Conservation (phyloP, 2,888 invertebrate species). For the Thymelicus acteon region DNA sequence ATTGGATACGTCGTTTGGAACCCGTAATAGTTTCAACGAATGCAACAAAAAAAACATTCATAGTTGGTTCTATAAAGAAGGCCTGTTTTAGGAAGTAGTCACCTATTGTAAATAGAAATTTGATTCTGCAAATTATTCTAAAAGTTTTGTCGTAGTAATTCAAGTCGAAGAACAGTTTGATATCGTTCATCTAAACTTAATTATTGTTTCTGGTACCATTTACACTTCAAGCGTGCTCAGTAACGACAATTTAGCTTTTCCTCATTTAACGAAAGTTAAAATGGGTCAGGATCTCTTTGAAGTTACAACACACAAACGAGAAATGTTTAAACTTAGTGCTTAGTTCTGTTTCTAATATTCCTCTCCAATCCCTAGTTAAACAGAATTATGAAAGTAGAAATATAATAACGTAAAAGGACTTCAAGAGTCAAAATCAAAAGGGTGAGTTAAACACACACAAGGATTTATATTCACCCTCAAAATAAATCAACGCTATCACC, state of each 20-base stretch:
- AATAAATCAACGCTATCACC: too few species aligned
- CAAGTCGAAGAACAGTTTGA: neutral
- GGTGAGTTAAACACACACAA: too few species aligned
- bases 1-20: too few species aligned
- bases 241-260: neutral
- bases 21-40: too few species aligned
- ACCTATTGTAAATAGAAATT: too few species aligned
- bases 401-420: neutral
- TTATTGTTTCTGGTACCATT: neutral
- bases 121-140: neutral
- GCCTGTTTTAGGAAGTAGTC: too few species aligned
- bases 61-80: too few species aligned
- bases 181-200: neutral
- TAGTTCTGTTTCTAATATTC: neutral
- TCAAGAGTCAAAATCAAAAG: too few species aligned
- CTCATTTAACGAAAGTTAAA: neutral
- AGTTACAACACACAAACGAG: neutral
- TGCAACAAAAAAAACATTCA: too few species aligned
- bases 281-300: conserved; percentile 1
- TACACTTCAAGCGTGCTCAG: too few species aligned
- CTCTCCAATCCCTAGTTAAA: neutral
- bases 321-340: neutral
- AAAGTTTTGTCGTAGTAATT: neutral
- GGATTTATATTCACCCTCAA: too few species aligned
- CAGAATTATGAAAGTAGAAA: neutral